Conservation (phyloP, 2,113 vertebrate species). For the Tauraco erythrolophus region DNA sequence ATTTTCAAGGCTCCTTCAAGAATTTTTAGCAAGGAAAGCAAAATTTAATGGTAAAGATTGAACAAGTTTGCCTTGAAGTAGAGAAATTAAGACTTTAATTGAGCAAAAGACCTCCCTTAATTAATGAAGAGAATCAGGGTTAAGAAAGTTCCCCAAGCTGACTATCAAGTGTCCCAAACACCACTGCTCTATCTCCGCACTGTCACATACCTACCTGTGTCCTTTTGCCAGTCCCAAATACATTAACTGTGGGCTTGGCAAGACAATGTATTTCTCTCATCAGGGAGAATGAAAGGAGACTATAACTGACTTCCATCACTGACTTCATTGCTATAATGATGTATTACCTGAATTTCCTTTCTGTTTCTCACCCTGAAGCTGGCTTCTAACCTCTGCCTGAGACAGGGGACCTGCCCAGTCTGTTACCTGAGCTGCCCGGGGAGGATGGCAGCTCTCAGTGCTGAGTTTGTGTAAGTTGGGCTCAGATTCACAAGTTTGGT, state of each 20-base stretch:
- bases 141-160: neutral
- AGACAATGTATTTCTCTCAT: neutral
- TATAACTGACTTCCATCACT: neutral
- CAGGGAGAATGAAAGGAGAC: neutral
- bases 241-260: neutral
- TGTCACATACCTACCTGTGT: neutral
- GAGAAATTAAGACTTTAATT: neutral
- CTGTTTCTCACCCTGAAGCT: neutral
- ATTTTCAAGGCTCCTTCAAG: neutral
- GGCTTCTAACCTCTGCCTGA: neutral
- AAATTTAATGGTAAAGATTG: neutral
- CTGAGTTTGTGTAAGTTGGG: neutral
- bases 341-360: neutral
- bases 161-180: neutral
- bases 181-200: neutral
- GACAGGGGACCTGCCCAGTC: neutral
- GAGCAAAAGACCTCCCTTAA: neutral
- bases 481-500: neutral
- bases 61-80: neutral
- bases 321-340: fast-evolving
- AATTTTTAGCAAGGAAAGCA: neutral
- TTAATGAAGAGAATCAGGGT: neutral
- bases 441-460: no score
- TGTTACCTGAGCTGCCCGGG: neutral
- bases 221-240: neutral